Evolutionary conservation across 2,888 invertebrate genomes (phyloP).

Genomic region (Himalopsyche tibetana): DNA sequence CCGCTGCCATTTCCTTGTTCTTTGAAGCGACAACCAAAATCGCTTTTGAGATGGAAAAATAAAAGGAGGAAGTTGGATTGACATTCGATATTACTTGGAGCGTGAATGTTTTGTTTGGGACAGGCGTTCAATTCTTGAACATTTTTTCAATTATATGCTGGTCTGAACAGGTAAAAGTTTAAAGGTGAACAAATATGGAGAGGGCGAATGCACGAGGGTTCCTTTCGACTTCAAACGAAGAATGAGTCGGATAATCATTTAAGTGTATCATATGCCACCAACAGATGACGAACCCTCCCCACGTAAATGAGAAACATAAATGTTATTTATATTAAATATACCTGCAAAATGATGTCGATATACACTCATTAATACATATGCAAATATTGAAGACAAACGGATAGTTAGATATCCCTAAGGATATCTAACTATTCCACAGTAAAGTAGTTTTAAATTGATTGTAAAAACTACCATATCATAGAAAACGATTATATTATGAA

Average conservation of each 20-base stretch:
- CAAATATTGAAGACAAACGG: too few species aligned
- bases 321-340: too few species aligned
- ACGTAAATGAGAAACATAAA: neutral
- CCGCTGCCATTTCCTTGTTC: constrained; percentile 56
- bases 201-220: constrained; percentile 52
- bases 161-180: constrained; percentile 65
- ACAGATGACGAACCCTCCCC: neutral
- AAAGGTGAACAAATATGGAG: constrained; percentile 65
- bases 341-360: too few species aligned
- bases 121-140: constrained; percentile 74
- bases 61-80: constrained; percentile 66
- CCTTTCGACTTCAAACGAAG: constrained; percentile 42
- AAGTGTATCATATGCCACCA: constrained; percentile 40
- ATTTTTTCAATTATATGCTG: constrained; percentile 76
- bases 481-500: too few species aligned
- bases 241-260: constrained; percentile 43
- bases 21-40: constrained; percentile 63
- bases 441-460: too few species aligned
- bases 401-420: too few species aligned
- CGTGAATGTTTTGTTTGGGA: constrained; percentile 73
- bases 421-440: too few species aligned
- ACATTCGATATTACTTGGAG: constrained; percentile 72
- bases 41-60: constrained; percentile 63
- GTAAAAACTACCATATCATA: too few species aligned
- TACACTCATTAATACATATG: too few species aligned